Percentiles rank a stretch among this genome's conserved stretches.
These are phyloP conservation scores for Varecia variegata DNA, from an alignment of 2,797 vertebrate genomes.

Conservation along the genomic window DNA sequence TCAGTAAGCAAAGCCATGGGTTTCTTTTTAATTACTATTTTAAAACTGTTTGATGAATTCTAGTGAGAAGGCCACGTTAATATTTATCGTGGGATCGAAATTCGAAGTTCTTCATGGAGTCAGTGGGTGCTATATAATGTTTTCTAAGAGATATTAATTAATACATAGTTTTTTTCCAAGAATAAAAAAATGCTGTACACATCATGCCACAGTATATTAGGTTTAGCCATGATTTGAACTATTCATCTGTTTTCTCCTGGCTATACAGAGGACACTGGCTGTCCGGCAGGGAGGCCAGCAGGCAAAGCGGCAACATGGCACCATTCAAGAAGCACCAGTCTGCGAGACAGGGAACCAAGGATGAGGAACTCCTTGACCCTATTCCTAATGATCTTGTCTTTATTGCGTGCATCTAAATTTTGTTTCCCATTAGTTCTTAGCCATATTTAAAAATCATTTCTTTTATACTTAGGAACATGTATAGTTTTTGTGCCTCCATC, in stretches of 20 bases:
- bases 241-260: background rate
- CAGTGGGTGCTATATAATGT: background rate
- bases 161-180: background rate
- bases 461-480: background rate
- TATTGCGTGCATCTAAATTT: background rate
- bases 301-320: background rate
- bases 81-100: background rate
- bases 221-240: background rate
- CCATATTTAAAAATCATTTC: background rate
- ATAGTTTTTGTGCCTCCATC: background rate
- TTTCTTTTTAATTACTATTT: background rate
- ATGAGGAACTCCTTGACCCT: background rate
- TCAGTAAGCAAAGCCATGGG: background rate
- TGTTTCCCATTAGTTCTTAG: background rate
- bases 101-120: background rate
- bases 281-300: background rate
- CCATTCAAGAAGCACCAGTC: background rate
- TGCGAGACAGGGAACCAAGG: background rate
- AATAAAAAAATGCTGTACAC: background rate
- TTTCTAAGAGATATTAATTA: background rate
- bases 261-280: background rate
- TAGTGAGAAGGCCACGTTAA: background rate
- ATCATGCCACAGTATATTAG: background rate
- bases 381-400: background rate
- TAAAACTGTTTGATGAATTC: background rate